Evolutionary conservation across 2,113 vertebrate genomes (phyloP).

Genomic region (Paratilapia polleni): DNA sequence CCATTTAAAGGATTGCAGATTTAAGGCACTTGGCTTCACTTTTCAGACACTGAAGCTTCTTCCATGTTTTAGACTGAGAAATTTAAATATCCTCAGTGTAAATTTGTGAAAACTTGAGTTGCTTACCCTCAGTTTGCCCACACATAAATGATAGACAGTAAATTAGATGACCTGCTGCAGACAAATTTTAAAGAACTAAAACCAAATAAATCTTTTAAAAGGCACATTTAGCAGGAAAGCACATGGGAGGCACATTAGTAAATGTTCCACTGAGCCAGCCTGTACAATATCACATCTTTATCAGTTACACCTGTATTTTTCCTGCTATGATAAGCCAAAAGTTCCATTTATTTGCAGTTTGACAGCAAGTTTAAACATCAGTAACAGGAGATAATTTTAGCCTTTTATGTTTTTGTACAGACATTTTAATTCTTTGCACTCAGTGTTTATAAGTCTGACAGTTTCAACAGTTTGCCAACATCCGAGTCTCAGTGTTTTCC

Average conservation of each 20-base stretch:
- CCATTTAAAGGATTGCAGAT: not conserved
- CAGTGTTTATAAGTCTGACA: not conserved
- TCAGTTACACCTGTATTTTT: not conserved
- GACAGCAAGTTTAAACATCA: accelerated
- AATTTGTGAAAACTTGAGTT: not conserved
- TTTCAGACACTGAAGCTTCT: not conserved
- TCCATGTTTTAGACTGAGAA: not conserved
- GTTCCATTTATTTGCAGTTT: not conserved
- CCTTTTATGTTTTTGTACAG: not conserved
- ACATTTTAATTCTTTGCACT: not conserved
- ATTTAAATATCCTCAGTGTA: not conserved
- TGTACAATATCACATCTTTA: not conserved
- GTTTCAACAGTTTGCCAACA: not conserved
- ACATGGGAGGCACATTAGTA: not conserved
- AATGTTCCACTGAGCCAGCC: accelerated
- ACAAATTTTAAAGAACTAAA: not conserved
- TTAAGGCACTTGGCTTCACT: not conserved
- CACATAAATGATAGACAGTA: not conserved
- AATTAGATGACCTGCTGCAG: not conserved
- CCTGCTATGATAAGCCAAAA: not conserved
- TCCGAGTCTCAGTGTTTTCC: not conserved
- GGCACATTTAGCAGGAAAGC: not conserved
- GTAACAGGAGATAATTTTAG: not conserved
- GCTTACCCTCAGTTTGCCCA: not conserved
- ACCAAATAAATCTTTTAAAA: not conserved